Evolutionary conservation across 2,888 invertebrate genomes (phyloP).

Genomic region (Herminia tarsipennalis): DNA sequence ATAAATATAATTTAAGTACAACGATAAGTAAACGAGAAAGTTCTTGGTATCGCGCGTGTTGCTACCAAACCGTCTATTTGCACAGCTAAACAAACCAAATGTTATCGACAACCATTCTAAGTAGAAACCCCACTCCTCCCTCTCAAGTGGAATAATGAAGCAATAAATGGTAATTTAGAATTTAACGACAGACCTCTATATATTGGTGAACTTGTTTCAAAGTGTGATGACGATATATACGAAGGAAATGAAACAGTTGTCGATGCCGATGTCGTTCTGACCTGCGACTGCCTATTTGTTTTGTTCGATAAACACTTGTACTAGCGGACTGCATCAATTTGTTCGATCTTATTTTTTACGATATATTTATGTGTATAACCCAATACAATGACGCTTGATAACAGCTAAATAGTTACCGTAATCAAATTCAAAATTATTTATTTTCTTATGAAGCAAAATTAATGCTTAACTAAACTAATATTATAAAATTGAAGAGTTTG

Average conservation of each 20-base stretch:
- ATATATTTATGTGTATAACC: too few relatives aligned
- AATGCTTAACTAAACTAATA: too few relatives aligned
- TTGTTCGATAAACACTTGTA: constrained; percentile 56
- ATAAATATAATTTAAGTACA: constrained; percentile 67
- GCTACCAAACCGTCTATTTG: constrained; percentile 78
- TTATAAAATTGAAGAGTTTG: too few relatives aligned
- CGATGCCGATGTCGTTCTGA: constrained; percentile 52
- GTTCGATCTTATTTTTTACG: constrained; percentile 20
- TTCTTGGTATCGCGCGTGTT: constrained; percentile 74
- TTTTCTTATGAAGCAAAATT: too few relatives aligned
- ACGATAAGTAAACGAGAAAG: constrained; percentile 70
- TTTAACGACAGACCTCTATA: constrained; percentile 49
- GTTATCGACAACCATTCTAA: constrained; percentile 65
- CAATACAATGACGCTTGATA: too few relatives aligned
- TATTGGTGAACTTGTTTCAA: constrained; percentile 62
- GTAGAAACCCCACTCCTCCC: constrained; percentile 36
- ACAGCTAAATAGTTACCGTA: too few relatives aligned
- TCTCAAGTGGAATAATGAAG: constrained; percentile 26
- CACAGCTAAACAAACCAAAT: constrained; percentile 81
- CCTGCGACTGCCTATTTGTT: constrained; percentile 69
- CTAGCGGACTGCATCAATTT: constrained; percentile 45
- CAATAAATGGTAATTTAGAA: constrained; percentile 47
- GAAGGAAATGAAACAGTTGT: constrained; percentile 64
- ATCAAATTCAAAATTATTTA: too few relatives aligned
- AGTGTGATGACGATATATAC: constrained; percentile 67